These are phyloP conservation scores for Acrossocheilus wenchowensis DNA, from an alignment of 2,797 vertebrate species.

Conservation along the genomic window DNA sequence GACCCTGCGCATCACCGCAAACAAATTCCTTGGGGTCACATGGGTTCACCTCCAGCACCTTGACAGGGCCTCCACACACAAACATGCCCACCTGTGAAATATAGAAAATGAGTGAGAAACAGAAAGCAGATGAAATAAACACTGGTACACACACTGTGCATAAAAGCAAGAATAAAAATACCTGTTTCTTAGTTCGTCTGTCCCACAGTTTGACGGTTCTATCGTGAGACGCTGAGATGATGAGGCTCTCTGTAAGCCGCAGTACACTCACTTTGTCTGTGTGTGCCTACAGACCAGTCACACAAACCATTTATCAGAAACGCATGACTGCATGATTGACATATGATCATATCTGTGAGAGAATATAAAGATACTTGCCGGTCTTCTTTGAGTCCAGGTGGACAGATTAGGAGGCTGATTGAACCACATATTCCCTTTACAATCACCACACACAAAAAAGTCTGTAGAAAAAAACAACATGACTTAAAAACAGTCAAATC, in stretches of 20 bases:
- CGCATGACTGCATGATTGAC: not conserved
- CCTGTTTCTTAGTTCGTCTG: constrained; percentile 82
- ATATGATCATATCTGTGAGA: not conserved
- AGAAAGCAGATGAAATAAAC: not conserved
- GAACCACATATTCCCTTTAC: constrained; percentile 78
- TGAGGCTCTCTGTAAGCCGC: constrained; percentile 72
- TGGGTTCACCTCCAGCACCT: constrained; percentile 78
- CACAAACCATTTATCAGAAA: not conserved
- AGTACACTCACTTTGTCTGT: constrained; percentile 79
- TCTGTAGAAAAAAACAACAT: constrained; percentile 63
- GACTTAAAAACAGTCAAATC: not conserved
- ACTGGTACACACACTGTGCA: not conserved
- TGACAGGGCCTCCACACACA: constrained; percentile 80
- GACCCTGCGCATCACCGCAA: constrained; percentile 81
- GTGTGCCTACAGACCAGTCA: constrained; percentile 76
- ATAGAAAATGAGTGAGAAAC: not conserved
- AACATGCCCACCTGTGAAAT: constrained; percentile 83
- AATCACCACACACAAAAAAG: constrained; percentile 76
- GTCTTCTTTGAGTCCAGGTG: constrained; percentile 67
- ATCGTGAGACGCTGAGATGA: constrained; percentile 86
- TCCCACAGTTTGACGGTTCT: constrained; percentile 88
- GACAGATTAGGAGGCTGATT: constrained; percentile 54
- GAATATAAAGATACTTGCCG: constrained; percentile 65
- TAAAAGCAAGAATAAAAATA: constrained; percentile 49
- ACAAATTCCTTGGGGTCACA: constrained; percentile 69